Conservation (phyloP, 2,113 vertebrate species). For the Pituophis catenifer region DNA sequence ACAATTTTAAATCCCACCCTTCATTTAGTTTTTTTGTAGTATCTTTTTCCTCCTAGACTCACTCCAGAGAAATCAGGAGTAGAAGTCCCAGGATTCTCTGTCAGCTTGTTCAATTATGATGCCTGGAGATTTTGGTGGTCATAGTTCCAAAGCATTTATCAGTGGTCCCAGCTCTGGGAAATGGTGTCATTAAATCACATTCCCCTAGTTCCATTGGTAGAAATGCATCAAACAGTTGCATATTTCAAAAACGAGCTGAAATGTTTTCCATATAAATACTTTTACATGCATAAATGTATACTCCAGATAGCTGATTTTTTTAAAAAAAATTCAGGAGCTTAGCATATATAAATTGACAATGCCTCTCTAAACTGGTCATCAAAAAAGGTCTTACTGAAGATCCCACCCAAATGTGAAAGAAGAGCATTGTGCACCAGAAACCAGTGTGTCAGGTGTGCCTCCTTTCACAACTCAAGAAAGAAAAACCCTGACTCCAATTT, state of each 20-base stretch:
- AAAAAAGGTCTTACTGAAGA: background rate
- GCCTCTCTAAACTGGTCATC: background rate
- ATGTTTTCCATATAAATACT: background rate
- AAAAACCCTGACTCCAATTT: too few relatives aligned
- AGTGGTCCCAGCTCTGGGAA: background rate
- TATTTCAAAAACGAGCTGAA: background rate
- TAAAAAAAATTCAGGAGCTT: background rate
- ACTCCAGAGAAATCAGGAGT: background rate
- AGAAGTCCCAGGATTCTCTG: background rate
- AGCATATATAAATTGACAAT: background rate
- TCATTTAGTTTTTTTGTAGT: background rate
- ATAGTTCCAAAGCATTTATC: background rate
- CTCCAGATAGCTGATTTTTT: background rate
- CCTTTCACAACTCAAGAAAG: too few relatives aligned
- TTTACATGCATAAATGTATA: background rate
- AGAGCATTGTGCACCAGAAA: background rate
- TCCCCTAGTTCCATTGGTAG: background rate
- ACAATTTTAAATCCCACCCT: background rate
- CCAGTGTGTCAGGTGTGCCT: background rate
- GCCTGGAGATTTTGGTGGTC: background rate
- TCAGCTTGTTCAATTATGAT: background rate
- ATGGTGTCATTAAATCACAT: background rate
- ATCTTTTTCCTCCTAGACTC: too few relatives aligned
- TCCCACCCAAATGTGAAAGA: background rate
- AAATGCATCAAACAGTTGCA: background rate